phyloP scores from a whole-genome alignment of 2,888 invertebrate genomes.

The Thymelicus lineola region DNA sequence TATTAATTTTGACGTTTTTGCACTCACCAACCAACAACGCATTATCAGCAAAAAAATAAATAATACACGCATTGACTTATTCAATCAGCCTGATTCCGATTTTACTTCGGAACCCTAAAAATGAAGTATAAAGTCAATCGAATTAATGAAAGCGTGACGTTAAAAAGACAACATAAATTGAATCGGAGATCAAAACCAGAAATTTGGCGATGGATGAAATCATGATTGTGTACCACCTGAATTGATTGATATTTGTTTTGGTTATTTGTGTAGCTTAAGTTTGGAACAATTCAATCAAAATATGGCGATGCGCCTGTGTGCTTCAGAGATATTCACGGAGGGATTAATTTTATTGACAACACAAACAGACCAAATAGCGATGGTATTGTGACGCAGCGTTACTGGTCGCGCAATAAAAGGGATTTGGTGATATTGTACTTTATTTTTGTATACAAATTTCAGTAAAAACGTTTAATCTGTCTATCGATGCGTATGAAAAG shows the following conservation, averaged over 20 bases:
- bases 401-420: conserved; percentile 29
- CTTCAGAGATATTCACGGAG: conserved; percentile 62
- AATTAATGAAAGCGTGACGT: conserved; percentile 9
- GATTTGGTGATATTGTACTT: conserved; percentile 10
- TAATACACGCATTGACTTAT: too few relatives aligned
- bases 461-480: background rate
- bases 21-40: too few relatives aligned
- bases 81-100: too few relatives aligned
- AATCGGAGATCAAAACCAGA: conserved; percentile 34
- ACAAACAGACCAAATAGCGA: conserved; percentile 63
- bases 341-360: conserved; percentile 77
- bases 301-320: conserved; percentile 62
- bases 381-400: conserved; percentile 58
- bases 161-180: conserved; percentile 38
- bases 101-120: too few relatives aligned
- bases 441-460: conserved; percentile 13
- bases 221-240: conserved; percentile 45
- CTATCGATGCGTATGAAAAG: background rate
- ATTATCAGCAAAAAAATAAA: too few relatives aligned
- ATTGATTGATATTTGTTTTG: conserved; percentile 72
- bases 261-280: conserved; percentile 74
- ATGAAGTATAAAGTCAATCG: background rate
- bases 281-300: conserved; percentile 78
- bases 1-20: too few relatives aligned
- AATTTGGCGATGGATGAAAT: conserved; percentile 39